These are phyloP conservation scores for Eidolon helvum DNA, from an alignment of 2,113 vertebrate species.

Conservation along the genomic window DNA sequence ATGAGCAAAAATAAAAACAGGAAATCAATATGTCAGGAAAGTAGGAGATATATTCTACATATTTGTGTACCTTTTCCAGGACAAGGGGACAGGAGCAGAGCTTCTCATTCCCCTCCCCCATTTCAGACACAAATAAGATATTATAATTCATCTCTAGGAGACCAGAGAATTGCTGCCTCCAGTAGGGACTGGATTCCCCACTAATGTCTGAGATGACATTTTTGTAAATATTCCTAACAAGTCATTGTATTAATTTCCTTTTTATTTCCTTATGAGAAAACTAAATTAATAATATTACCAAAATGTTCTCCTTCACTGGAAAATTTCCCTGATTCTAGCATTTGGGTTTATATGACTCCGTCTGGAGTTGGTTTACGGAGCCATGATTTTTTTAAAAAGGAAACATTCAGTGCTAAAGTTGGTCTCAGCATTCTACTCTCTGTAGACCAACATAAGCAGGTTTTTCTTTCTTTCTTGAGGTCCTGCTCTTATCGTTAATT, in stretches of 20 bases:
- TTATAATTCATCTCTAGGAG: neutral
- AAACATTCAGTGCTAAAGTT: neutral
- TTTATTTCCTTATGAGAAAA: slow-evolving; percentile 48
- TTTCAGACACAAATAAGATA: neutral
- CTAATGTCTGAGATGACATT: neutral
- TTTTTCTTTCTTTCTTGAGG: neutral
- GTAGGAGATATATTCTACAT: neutral
- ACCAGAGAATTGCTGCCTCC: neutral
- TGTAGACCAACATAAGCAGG: neutral
- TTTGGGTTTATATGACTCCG: neutral
- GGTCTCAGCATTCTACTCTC: neutral
- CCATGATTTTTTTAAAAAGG: neutral
- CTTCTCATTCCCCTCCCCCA: fast-evolving
- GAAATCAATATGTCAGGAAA: neutral
- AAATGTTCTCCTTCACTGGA: neutral
- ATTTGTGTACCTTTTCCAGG: neutral
- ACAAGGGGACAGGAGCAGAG: neutral
- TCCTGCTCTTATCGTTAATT: neutral
- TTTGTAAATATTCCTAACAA: neutral
- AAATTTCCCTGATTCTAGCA: neutral
- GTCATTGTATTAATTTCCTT: neutral
- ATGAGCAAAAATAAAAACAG: neutral
- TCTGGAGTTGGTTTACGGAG: neutral
- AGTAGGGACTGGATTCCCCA: neutral
- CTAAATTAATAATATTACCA: neutral